A percentile compares a stretch with the other conserved stretches of the same genome.
Evolutionary conservation across 2,888 invertebrate genomes (phyloP).

Genomic region (Hipparchia sbordonii): DNA sequence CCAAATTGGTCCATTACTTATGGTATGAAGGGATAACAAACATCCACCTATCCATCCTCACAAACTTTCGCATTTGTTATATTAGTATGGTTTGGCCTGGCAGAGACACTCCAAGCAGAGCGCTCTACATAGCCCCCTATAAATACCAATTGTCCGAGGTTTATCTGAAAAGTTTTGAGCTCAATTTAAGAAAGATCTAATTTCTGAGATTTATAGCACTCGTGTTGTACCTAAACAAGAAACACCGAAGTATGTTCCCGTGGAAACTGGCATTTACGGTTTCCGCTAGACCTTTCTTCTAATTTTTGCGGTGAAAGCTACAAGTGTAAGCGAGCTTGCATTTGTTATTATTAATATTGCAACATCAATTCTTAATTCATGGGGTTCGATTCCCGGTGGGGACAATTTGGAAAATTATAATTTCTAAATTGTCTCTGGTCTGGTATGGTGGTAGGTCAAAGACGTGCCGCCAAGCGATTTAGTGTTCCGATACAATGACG

Average conservation of each 20-base stretch:
- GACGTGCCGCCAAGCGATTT: too few relatives aligned
- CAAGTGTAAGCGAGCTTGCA: background rate
- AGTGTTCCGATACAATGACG: too few relatives aligned
- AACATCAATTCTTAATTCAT: too few relatives aligned
- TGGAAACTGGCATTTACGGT: slow-evolving; percentile 25
- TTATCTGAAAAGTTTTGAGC: background rate
- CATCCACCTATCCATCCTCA: too few relatives aligned
- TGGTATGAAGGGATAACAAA: too few relatives aligned
- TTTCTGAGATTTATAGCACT: slow-evolving; percentile 21
- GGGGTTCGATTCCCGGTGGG: too few relatives aligned
- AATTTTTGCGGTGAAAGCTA: slow-evolving; percentile 11
- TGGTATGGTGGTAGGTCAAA: too few relatives aligned
- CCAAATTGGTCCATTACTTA: too few relatives aligned
- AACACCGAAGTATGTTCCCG: slow-evolving; percentile 28
- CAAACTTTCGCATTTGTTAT: background rate
- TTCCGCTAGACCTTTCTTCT: slow-evolving; percentile 13
- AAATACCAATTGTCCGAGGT: slow-evolving; percentile 4
- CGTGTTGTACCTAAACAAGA: slow-evolving; percentile 25
- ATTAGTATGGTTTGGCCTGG: background rate
- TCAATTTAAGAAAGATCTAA: slow-evolving; percentile 20
- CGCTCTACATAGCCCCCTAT: background rate
- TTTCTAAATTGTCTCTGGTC: too few relatives aligned
- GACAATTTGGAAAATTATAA: too few relatives aligned
- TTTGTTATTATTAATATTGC: too few relatives aligned
- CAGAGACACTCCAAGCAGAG: too few relatives aligned